Conservation (phyloP, 2,113 vertebrate genomes). For the Macroglossus sobrinus region DNA sequence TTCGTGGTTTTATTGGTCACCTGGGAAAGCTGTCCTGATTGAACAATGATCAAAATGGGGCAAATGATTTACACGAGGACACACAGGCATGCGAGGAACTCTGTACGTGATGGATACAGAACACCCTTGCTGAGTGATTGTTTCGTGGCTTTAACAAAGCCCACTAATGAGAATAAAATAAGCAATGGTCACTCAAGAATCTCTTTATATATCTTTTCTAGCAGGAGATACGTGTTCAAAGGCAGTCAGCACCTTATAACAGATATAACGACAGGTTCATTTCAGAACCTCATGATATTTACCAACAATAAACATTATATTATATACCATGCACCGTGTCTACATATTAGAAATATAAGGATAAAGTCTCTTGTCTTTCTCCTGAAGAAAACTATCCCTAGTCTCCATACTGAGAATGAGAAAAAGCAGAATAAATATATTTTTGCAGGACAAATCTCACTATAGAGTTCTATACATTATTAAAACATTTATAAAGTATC, state of each 20-base stretch:
- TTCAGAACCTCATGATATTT: not conserved
- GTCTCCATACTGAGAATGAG: not conserved
- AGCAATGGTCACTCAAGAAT: not conserved
- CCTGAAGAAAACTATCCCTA: not conserved
- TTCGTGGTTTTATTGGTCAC: not conserved
- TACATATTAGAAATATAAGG: not conserved
- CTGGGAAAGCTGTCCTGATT: not conserved
- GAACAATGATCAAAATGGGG: not conserved
- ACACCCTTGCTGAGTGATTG: not conserved
- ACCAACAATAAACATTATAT: not conserved
- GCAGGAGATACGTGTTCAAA: not conserved
- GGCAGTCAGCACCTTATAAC: not conserved
- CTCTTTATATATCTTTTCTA: not conserved
- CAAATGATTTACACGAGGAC: not conserved
- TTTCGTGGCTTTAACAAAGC: not conserved
- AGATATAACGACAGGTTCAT: not conserved
- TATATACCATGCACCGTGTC: not conserved
- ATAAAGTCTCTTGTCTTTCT: not conserved
- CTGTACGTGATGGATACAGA: not conserved
- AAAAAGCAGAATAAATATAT: not conserved
- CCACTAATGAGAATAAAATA: not conserved
- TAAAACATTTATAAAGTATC: slow-evolving; percentile 27
- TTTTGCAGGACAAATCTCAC: not conserved
- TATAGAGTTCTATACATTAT: not conserved
- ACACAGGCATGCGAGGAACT: not conserved